Percentiles rank a stretch among this genome's conserved stretches.
These are phyloP conservation scores for Ennomos quercinarius DNA, from an alignment of 2,888 invertebrate species.

Conservation along the genomic window DNA sequence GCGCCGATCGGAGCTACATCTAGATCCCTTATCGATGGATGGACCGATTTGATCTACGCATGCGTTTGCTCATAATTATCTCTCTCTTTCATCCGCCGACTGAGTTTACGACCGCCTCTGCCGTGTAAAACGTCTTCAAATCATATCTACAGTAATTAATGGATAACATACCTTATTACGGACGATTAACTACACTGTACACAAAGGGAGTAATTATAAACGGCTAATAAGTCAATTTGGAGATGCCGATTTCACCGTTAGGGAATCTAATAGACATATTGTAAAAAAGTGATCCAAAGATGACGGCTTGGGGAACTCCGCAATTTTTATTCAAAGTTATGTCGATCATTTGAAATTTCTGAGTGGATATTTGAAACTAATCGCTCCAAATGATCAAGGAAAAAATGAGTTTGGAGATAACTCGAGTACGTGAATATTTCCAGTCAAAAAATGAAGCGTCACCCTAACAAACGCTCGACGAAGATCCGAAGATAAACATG, in stretches of 20 bases:
- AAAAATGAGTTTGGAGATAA: slow-evolving; percentile 39
- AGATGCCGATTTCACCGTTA: slow-evolving; percentile 49
- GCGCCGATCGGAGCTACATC: slow-evolving; percentile 58
- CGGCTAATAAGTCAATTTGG: slow-evolving; percentile 50
- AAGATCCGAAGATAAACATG: slow-evolving; percentile 50
- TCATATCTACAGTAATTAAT: slow-evolving; percentile 81
- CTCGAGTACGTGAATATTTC: slow-evolving; percentile 21
- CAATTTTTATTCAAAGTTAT: slow-evolving; percentile 14
- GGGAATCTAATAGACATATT: slow-evolving; percentile 9
- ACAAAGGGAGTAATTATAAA: slow-evolving; percentile 51
- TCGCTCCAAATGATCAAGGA: slow-evolving; percentile 43
- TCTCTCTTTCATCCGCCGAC: slow-evolving; percentile 82
- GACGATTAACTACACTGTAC: slow-evolving; percentile 70
- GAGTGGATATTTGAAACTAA: slow-evolving; percentile 23
- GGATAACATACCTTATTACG: slow-evolving; percentile 67
- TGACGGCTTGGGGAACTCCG: slow-evolving; percentile 39
- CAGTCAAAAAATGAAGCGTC: slow-evolving; percentile 27
- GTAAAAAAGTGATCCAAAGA: slow-evolving; percentile 36
- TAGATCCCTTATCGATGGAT: slow-evolving; percentile 78
- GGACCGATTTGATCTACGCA: slow-evolving; percentile 83
- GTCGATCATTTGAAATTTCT: slow-evolving; percentile 3
- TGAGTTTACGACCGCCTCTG: slow-evolving; percentile 70
- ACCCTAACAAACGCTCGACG: slow-evolving; percentile 43
- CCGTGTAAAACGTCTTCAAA: slow-evolving; percentile 68
- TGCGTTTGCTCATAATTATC: slow-evolving; percentile 81